Base-by-base conservation (phyloP, 1,140 invertebrate species). In the Dryas iulia region DNA sequence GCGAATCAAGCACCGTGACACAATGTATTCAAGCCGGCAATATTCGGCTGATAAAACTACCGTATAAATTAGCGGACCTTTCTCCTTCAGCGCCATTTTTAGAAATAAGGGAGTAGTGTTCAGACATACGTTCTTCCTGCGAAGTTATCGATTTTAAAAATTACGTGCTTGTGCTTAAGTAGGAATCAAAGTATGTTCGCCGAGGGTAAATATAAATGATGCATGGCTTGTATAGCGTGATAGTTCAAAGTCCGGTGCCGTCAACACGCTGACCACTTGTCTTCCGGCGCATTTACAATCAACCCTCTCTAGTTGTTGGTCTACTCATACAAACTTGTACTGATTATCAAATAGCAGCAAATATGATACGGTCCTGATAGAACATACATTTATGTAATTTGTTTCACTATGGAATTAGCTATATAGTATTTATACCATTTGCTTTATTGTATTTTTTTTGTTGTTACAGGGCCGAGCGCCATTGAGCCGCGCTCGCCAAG, bases 181-280 rank as follows among this genome's bases (percentile, higher is more conserved):
- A 84, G 82, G 81, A 89, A 83, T 80, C 82, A 89, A 91, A 89
- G 87, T 91, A 90, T 89, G 87, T 90, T 89, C 87, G 86, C 77
- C 79, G 87, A 83, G 85, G 87, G 87, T 87, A 89, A 91, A 88
- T 89, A 91, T 91, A 91, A 91, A 91, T 85, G 81, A 91, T 91
- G 84, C 89, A 91, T 84, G 84, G 77, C 69, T 77, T 66, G 82
- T 72, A 78, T 91, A 89, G 89, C 89, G 89, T 91, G 89, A 91
- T 91, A 91, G 89, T 90, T 91, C 89, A 91, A 88, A 85, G 82
- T 78, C 79, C 72, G 78, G 71, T 79, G 77, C 81, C 80, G 78
- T 82, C 82, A 81, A 82, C 78, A 77, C 69, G 59, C 73, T 77
- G 77, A 77, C 76, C 66, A 75, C 66, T 68, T 76, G 75, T 68